Base-by-base conservation (phyloP, 2,888 invertebrate species). In the Protodeltote pygarga region DNA sequence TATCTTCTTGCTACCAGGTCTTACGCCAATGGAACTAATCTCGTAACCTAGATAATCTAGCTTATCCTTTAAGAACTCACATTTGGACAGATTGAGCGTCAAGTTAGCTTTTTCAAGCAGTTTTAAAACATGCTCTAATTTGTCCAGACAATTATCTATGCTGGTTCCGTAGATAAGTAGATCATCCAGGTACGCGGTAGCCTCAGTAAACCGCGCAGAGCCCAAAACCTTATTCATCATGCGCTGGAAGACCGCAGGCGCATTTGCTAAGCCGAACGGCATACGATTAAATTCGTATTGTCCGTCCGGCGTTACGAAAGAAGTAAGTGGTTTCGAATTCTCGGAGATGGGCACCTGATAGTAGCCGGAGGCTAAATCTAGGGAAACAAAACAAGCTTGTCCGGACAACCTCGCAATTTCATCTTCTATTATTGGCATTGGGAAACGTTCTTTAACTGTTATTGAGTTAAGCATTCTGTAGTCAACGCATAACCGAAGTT, bases 301-400 rank as follows among this genome's bases (percentile, higher is more conserved):
- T 1, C 55, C 65, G 32, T 61, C 64, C n/a, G 60, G 74, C 0
- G 79, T 86, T 0, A 77, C 71, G 34, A 85, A 81, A 0, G 78
- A 2, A 1, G 34, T 33, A 2, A 33, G 2, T 6, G n/a, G 33
- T 16, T 9, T 20, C 0, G 2, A 2, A n/a, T 14, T 5, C 11
- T 35, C 35, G 1, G 15, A 0, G 1, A 27, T 37, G 2, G 37
- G 37, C 4, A 35, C 35, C 9, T 35, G 35, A 11, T 32, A 40
- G 1, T 23, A 40, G 3, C 32, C 40, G 0, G 40, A 41, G 6
- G 9, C 6, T 3, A 41, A 2, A 28, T 42, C 41, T 0, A 42
- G 16, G 2, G 28, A 21, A 1, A 42, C 14, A 10, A 44, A 44
- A 3, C 14, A 45, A 3, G 37, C 25, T 9, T 45, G 45, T 0